Evolutionary conservation across 1,140 invertebrate genomes (phyloP).

Genomic region (Pollicipes pollicipes): DNA sequence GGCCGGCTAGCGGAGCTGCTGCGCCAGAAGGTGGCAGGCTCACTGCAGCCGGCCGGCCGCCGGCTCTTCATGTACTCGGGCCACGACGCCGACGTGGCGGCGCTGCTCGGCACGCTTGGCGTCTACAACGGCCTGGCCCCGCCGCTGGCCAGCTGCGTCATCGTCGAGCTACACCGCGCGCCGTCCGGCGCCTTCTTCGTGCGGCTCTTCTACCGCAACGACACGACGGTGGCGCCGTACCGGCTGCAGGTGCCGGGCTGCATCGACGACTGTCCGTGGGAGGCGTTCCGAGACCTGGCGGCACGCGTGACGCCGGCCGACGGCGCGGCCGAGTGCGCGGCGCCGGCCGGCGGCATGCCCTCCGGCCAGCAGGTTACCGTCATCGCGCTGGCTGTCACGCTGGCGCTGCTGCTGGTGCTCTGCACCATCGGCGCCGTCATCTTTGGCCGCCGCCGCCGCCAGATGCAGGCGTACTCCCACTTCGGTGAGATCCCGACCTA

Average conservation of each 20-base stretch:
- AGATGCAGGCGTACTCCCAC: too few species aligned
- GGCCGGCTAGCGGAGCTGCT: conserved; percentile 10
- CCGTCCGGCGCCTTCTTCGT: background rate
- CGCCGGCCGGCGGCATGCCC: background rate
- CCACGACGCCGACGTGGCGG: conserved; percentile 65
- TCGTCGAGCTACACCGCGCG: conserved; percentile 46
- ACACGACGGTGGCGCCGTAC: background rate
- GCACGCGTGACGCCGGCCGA: background rate
- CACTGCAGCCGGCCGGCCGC: conserved; percentile 20
- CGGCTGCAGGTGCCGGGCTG: background rate
- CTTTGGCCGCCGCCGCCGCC: too few species aligned
- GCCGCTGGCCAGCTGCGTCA: conserved; percentile 46
- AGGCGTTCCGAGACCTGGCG: background rate
- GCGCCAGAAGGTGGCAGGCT: conserved; percentile 3
- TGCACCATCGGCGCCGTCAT: too few species aligned
- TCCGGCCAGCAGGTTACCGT: too few species aligned
- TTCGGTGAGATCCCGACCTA: too few species aligned
- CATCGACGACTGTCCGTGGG: background rate
- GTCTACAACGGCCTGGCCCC: conserved; percentile 54
- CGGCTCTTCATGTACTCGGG: conserved; percentile 56
- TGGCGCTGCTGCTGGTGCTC: too few species aligned
- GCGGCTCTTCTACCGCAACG: background rate
- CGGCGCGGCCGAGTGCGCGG: background rate
- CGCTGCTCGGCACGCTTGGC: conserved; percentile 48
- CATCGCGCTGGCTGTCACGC: too few species aligned